Percentiles rank a stretch among this genome's conserved stretches.
These are phyloP conservation scores for Brachynemurus nebulosus DNA, from an alignment of 2,888 invertebrate genomes.

Conservation along the genomic window DNA sequence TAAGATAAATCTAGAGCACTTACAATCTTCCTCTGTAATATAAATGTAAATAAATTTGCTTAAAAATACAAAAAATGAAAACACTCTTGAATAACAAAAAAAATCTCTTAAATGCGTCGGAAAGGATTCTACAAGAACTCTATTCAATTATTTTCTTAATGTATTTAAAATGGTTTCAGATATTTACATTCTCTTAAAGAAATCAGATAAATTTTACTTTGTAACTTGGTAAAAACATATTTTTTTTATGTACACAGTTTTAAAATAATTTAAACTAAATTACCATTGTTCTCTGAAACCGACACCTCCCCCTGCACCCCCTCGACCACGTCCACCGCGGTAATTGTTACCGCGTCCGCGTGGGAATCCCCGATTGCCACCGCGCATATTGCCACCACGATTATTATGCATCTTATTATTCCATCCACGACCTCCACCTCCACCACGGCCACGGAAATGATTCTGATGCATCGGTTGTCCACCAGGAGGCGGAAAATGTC, in stretches of 20 bases:
- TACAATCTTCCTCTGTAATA: too few species aligned
- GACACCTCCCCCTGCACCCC: constrained; percentile 27
- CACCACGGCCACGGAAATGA: constrained; percentile 20
- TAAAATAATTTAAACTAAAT: neutral
- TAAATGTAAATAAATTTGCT: too few species aligned
- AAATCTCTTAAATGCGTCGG: too few species aligned
- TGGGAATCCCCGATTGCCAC: constrained; percentile 30
- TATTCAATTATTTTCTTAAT: too few species aligned
- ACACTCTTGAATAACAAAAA: too few species aligned
- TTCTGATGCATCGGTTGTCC: constrained; percentile 15
- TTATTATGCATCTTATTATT: constrained; percentile 27
- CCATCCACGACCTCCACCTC: constrained; percentile 11
- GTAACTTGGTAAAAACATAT: too few species aligned
- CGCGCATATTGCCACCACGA: constrained; percentile 20
- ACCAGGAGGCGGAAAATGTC: neutral
- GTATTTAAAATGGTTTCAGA: too few species aligned
- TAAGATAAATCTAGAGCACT: too few species aligned
- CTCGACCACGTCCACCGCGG: constrained; percentile 24
- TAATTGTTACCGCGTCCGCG: constrained; percentile 22
- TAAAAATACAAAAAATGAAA: too few species aligned
- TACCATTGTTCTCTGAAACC: constrained; percentile 16
- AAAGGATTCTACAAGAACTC: too few species aligned
- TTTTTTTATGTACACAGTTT: neutral
- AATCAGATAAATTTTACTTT: too few species aligned
- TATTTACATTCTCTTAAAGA: neutral